Conservation (phyloP, 2,888 invertebrate genomes). For the Dione vanillae region DNA sequence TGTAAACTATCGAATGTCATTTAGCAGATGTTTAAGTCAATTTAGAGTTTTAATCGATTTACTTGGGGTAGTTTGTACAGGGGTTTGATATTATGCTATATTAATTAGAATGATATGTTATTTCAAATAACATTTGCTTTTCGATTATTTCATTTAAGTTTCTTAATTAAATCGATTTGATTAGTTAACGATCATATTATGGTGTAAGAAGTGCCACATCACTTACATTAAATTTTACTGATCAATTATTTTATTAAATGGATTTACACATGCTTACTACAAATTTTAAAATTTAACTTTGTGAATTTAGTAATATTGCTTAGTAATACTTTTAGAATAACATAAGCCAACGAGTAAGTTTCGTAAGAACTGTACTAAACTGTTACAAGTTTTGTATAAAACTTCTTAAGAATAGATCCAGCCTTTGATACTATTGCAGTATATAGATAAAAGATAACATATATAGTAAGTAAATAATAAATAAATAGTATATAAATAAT, state of each 20-base stretch:
- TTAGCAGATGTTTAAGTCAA: constrained; percentile 21
- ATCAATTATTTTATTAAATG: neutral
- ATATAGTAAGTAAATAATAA: too few species aligned
- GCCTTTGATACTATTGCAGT: too few species aligned
- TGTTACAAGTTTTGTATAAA: too few species aligned
- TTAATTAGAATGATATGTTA: neutral
- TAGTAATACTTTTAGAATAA: neutral
- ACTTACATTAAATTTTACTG: too few species aligned
- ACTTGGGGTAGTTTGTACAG: constrained; percentile 29
- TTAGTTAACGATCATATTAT: too few species aligned
- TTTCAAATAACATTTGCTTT: constrained; percentile 17
- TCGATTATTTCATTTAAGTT: neutral
- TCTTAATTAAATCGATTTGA: neutral
- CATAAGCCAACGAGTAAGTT: neutral
- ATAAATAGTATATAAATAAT: too few species aligned
- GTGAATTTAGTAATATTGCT: neutral
- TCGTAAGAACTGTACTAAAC: too few species aligned
- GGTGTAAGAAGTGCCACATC: too few species aligned
- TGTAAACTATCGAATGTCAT: too few species aligned
- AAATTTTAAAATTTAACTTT: neutral
- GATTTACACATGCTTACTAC: neutral
- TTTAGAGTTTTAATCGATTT: constrained; percentile 22
- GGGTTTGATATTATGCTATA: constrained; percentile 15
- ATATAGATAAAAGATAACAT: too few species aligned
- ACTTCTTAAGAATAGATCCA: too few species aligned